Conservation (phyloP, 2,888 invertebrate species). For the Latrodectus elegans region DNA sequence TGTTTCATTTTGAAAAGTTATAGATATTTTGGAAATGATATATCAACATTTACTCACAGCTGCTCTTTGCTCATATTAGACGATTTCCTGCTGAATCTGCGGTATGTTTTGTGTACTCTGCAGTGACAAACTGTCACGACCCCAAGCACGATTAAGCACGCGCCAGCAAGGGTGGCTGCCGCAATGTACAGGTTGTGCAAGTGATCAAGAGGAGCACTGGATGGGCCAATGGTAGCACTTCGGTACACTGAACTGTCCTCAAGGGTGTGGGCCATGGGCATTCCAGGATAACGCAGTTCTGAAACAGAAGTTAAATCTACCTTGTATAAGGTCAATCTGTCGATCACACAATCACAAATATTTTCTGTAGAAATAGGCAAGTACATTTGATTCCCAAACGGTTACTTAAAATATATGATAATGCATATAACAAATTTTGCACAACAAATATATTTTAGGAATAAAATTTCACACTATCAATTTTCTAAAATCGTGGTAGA, state of each 20-base stretch:
- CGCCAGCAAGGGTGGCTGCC: slow-evolving; percentile 84
- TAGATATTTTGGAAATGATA: too few relatives aligned
- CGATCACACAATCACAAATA: background rate
- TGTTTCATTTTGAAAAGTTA: too few relatives aligned
- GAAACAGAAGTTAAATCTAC: slow-evolving; percentile 51
- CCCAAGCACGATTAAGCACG: slow-evolving; percentile 83
- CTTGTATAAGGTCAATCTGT: background rate
- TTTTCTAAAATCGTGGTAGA: too few relatives aligned
- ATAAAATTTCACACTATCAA: too few relatives aligned
- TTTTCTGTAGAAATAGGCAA: background rate
- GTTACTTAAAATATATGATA: too few relatives aligned
- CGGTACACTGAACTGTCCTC: slow-evolving; percentile 63
- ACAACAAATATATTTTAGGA: too few relatives aligned
- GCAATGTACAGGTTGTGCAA: slow-evolving; percentile 87
- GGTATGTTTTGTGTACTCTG: slow-evolving; percentile 84
- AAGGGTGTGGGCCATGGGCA: slow-evolving; percentile 57
- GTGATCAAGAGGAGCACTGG: slow-evolving; percentile 78
- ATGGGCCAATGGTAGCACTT: slow-evolving; percentile 61
- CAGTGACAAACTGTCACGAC: slow-evolving; percentile 87
- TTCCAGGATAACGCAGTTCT: slow-evolving; percentile 63
- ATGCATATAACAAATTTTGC: too few relatives aligned
- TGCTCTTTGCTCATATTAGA: slow-evolving; percentile 69
- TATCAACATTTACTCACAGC: slow-evolving; percentile 64
- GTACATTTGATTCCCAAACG: background rate
- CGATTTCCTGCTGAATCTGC: slow-evolving; percentile 66